Base-by-base conservation (phyloP, 2,113 vertebrate species). In the Ahaetulla prasina region DNA sequence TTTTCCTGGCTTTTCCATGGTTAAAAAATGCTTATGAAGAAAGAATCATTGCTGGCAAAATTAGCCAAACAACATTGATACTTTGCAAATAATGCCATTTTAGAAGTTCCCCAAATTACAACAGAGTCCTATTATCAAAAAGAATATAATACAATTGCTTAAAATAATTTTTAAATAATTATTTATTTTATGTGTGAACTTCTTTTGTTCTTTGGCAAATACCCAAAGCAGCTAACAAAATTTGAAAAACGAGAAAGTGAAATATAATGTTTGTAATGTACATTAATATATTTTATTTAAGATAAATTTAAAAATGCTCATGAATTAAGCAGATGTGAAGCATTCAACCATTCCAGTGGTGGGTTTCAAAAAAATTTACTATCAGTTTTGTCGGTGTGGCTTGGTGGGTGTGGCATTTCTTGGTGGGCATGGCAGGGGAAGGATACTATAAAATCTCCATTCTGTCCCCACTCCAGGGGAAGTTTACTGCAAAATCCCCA, bases 1-100 rank as follows among this genome's bases (percentile, higher is more conserved):
- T 52, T 23, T 87, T 94, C 93, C 90, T 91, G 90, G 74, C 52
- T 89, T 2, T 39, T 89, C 85, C 85, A 88, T 0, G 0, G 74
- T 91, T 87, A 68, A 57, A 57, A 95, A 91, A 94, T 39, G 88
- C 90, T 89, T 93, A 90, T 94, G 95, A 5, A 90, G 1, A 7
- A 90, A 87, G 68, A 68, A 86, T 91, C 0, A 50, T 85, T 1
- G 90, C 88, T 91, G 84, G 94, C 93, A 89, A 93, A 94, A 96
- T 8, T 91, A 9, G 22, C 89, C 0, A 35, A 93, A 90, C 57
- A 6, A 20, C 0, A 35, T 0, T 87, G 94, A 49, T 54, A 91
- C 1, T 93, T 91, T 74, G 93, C 89, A 93, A 88, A 92, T 49
- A 90, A 89, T 95, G 45, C 14, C 53, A 35, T 80, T 80, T 89